These are phyloP conservation scores for Tragelaphus oryx DNA, from an alignment of 2,797 vertebrate genomes.

Conservation along the genomic window DNA sequence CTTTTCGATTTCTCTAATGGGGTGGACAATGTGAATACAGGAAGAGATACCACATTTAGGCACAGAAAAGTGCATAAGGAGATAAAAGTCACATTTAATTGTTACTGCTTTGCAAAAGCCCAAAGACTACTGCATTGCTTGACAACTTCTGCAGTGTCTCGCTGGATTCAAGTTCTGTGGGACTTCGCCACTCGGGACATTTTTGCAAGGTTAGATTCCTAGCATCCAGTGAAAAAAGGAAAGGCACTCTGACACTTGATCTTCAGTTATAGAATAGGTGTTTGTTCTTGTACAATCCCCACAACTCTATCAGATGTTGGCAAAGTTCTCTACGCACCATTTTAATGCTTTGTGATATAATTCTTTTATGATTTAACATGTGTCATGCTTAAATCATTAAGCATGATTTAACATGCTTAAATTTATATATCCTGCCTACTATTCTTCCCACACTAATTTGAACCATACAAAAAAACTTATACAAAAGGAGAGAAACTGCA, in stretches of 20 bases:
- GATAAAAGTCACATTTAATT: neutral
- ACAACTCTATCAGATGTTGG: neutral
- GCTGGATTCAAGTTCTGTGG: neutral
- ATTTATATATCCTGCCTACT: slow-evolving; percentile 37
- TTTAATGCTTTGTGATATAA: slow-evolving; percentile 31
- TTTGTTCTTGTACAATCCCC: neutral
- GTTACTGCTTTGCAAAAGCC: neutral
- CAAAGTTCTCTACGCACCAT: neutral
- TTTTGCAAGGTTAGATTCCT: slow-evolving; percentile 1
- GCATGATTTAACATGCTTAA: slow-evolving; percentile 41
- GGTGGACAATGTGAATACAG: neutral
- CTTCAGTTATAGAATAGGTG: neutral
- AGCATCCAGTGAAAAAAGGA: neutral
- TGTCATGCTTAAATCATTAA: neutral
- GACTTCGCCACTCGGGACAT: neutral
- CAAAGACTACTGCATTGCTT: neutral
- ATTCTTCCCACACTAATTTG: slow-evolving; percentile 45
- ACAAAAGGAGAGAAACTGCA: slow-evolving; percentile 41
- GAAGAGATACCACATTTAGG: neutral
- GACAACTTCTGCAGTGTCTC: neutral
- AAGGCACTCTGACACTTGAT: neutral
- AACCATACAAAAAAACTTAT: slow-evolving; percentile 11
- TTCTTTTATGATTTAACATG: slow-evolving; percentile 3
- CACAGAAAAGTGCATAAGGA: neutral
- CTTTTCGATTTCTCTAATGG: neutral